Conservation (phyloP, 92 coral and sea anemone species). For the Zoanthus sociatus region DNA sequence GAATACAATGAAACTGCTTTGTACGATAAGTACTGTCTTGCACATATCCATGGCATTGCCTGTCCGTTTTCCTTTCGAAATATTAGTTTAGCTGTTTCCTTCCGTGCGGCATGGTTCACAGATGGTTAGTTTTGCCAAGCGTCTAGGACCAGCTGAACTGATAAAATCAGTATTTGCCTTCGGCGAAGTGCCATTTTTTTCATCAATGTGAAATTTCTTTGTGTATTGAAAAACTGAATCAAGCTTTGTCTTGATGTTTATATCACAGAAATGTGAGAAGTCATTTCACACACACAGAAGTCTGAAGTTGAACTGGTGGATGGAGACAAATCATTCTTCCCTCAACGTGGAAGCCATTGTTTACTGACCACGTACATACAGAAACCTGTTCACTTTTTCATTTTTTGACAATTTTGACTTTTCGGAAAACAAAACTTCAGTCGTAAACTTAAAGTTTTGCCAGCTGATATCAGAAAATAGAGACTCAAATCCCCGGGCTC, state of each 20-base stretch:
- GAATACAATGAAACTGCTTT: neutral
- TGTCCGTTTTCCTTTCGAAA: neutral
- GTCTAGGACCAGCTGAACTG: constrained; percentile 8
- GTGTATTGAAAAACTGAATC: neutral
- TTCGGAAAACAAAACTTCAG: neutral
- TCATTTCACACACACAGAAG: neutral
- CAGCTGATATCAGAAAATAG: neutral
- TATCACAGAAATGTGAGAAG: neutral
- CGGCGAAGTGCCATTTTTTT: neutral
- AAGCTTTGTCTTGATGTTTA: neutral
- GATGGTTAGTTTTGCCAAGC: neutral
- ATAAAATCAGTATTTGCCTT: neutral
- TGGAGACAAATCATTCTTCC: neutral
- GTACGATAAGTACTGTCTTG: neutral
- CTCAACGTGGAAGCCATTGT: neutral
- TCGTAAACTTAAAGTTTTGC: neutral
- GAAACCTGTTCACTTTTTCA: neutral
- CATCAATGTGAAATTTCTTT: neutral
- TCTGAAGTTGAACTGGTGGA: neutral
- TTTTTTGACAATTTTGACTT: neutral
- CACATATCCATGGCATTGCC: neutral
- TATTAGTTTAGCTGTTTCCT: constrained; percentile 27
- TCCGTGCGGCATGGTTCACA: neutral
- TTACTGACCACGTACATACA: neutral
- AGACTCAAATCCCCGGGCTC: neutral